These are phyloP conservation scores for Oedothorax gibbosus DNA, from an alignment of 1,140 invertebrate genomes.

Conservation along the genomic window DNA sequence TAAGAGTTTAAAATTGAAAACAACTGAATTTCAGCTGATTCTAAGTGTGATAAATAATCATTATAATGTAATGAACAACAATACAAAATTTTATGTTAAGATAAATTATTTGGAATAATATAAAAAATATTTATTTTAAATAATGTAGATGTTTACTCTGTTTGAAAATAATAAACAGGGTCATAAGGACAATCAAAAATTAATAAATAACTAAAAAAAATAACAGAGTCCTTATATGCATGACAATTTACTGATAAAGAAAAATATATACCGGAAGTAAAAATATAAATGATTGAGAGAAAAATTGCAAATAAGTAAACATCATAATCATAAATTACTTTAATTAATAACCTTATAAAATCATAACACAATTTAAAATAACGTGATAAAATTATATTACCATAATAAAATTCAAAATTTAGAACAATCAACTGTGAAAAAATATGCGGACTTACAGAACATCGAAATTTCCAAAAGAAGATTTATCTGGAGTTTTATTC, in stretches of 20 bases:
- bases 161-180: too few species aligned
- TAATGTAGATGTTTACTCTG: too few species aligned
- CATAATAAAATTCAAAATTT: neutral
- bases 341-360: neutral
- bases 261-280: too few species aligned
- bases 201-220: neutral
- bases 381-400: neutral
- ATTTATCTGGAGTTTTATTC: constrained; percentile 86
- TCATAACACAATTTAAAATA: neutral
- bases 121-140: too few species aligned
- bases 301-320: neutral
- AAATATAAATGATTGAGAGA: too few species aligned
- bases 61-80: too few species aligned
- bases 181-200: neutral
- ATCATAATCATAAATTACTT: neutral
- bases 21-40: too few species aligned
- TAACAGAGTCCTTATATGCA: neutral
- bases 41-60: too few species aligned
- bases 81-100: too few species aligned
- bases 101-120: too few species aligned
- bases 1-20: too few species aligned
- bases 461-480: constrained; percentile 89
- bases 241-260: too few species aligned
- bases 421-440: neutral
- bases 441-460: constrained; percentile 76